These are phyloP conservation scores for Pentamera pediparva DNA, from an alignment of 53 echinoderm and acorn worm species.

Conservation along the genomic window DNA sequence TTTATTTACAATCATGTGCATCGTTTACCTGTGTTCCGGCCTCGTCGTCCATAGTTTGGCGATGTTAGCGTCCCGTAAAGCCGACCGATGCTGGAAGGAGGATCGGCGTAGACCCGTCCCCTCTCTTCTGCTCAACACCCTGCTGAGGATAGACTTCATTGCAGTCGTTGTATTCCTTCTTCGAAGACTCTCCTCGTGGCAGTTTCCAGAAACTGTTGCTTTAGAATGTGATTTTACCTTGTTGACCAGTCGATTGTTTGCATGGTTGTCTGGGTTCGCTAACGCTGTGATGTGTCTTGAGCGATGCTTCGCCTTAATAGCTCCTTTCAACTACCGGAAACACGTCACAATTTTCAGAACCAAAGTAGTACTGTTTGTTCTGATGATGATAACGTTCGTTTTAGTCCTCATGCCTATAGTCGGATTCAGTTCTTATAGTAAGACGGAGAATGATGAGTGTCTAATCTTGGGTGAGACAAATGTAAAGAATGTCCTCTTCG, in stretches of 20 bases:
- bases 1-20: background rate
- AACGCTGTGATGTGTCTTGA: constrained; percentile 15
- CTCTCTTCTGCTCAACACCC: constrained; percentile 16
- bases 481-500: constrained; percentile 12
- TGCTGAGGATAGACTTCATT: constrained; percentile 49
- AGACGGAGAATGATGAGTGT: background rate
- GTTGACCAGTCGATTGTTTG: constrained; percentile 50
- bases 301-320: constrained; percentile 2
- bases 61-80: constrained; percentile 42
- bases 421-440: constrained; percentile 10
- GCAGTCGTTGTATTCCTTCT: constrained; percentile 53
- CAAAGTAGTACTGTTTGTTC: background rate
- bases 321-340: background rate
- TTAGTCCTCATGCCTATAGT: background rate
- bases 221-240: constrained; percentile 52
- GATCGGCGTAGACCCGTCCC: constrained; percentile 33
- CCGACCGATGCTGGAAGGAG: constrained; percentile 2
- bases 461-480: background rate
- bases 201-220: background rate
- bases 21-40: constrained; percentile 21
- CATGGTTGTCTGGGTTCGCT: constrained; percentile 42
- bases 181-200: background rate
- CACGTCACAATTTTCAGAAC: background rate
- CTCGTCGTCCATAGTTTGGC: constrained; percentile 50
- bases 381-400: background rate